These are phyloP conservation scores for Sycophila texana DNA, from an alignment of 2,888 invertebrate genomes.

Conservation along the genomic window DNA sequence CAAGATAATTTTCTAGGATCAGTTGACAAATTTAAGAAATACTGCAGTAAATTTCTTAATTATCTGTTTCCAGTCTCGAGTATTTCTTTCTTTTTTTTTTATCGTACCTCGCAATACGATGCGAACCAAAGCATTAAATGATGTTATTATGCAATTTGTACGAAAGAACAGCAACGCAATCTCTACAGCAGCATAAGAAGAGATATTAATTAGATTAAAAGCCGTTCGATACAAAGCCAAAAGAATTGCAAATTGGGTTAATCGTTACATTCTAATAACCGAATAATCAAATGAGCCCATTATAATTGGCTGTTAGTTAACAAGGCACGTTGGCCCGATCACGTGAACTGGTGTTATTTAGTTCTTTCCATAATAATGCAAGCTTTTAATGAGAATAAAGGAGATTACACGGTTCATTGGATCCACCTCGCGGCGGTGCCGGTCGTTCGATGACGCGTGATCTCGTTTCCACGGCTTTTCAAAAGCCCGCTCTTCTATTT, in stretches of 20 bases:
- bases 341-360: background rate
- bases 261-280: conserved; percentile 31
- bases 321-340: background rate
- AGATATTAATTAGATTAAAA: background rate
- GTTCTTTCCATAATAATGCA: background rate
- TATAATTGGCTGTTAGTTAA: conserved; percentile 33
- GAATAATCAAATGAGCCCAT: background rate
- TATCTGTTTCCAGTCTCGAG: no score
- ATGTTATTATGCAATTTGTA: no score
- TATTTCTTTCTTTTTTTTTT: no score
- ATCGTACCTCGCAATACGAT: no score
- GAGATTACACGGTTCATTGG: conserved; percentile 26
- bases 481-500: background rate
- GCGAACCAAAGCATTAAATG: no score
- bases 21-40: no score
- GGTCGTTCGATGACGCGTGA: background rate
- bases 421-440: background rate
- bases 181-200: no score
- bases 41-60: no score
- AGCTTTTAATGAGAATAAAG: conserved; percentile 31
- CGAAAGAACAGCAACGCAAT: no score
- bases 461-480: background rate
- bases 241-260: conserved; percentile 3
- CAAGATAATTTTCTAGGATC: background rate
- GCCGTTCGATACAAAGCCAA: background rate